Percentiles rank a stretch among this genome's conserved stretches.
These are phyloP conservation scores for Meteorus cinctellus DNA, from an alignment of 2,888 invertebrate genomes.

Conservation along the genomic window DNA sequence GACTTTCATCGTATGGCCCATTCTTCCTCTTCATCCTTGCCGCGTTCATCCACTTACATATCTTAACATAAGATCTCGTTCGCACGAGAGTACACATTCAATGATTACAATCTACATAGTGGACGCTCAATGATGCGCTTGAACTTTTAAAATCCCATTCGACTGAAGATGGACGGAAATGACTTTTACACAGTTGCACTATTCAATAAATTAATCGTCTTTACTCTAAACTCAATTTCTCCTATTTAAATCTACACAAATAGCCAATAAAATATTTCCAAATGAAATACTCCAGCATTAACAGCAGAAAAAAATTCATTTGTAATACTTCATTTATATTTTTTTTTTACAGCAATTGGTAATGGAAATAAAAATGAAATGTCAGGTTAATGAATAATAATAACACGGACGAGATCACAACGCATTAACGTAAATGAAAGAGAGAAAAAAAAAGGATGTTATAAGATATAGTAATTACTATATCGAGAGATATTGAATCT, in stretches of 20 bases:
- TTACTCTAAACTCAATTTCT: not conserved
- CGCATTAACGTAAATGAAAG: not conserved
- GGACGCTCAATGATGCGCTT: conserved; percentile 3
- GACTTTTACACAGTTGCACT: conserved; percentile 18
- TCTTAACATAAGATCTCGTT: conserved; percentile 57
- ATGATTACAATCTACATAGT: conserved; percentile 55
- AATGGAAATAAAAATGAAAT: not conserved
- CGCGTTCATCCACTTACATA: conserved; percentile 45
- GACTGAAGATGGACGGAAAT: conserved; percentile 33
- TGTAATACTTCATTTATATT: not conserved
- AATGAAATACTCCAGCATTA: not conserved
- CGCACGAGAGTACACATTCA: conserved; percentile 57
- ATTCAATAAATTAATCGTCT: not conserved
- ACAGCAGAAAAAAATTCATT: not conserved
- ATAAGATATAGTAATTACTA: conserved; percentile 20
- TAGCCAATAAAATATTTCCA: not conserved
- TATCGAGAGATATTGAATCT: conserved; percentile 15
- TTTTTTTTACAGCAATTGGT: not conserved
- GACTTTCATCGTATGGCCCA: conserved; percentile 16
- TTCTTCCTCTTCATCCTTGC: conserved; percentile 16
- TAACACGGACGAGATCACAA: not conserved
- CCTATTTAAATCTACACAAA: not conserved
- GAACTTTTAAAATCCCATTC: not conserved
- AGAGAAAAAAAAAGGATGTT: not conserved
- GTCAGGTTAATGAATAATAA: not conserved